Conservation (phyloP, 2,888 invertebrate species). For the Adineta ricciae region DNA sequence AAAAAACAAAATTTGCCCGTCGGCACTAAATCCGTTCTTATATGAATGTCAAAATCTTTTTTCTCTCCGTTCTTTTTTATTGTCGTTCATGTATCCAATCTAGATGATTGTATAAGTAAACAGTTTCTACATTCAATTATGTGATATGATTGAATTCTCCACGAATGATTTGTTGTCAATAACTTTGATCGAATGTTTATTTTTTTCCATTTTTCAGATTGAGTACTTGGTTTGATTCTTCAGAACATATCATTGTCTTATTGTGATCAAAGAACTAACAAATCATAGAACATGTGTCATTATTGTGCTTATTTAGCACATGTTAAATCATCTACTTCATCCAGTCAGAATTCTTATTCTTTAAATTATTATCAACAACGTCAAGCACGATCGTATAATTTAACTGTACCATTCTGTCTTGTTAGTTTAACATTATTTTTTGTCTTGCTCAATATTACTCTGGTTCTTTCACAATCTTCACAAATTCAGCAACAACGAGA, state of each 20-base stretch:
- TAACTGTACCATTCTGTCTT: neutral
- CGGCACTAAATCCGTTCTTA: neutral
- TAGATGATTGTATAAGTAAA: neutral
- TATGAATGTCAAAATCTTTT: neutral
- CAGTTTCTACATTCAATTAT: neutral
- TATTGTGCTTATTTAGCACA: neutral
- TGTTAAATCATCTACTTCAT: neutral
- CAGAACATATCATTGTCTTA: no score
- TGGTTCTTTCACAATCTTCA: neutral
- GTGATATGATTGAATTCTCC: neutral
- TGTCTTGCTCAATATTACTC: neutral
- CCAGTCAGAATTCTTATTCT: neutral
- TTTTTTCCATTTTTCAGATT: no score
- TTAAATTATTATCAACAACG: neutral
- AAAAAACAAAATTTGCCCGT: neutral
- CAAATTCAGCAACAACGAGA: neutral
- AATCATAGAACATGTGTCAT: neutral
- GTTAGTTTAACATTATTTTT: slow-evolving; percentile 10
- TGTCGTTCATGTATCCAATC: neutral
- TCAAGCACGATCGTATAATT: neutral
- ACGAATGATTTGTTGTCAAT: neutral
- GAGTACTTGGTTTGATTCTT: no score
- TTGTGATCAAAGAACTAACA: neutral
- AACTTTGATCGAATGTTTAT: neutral
- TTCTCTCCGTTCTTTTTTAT: neutral